phyloP scores from a whole-genome alignment of 2,797 vertebrate species.

The Ptychobarbus kaznakovi region DNA sequence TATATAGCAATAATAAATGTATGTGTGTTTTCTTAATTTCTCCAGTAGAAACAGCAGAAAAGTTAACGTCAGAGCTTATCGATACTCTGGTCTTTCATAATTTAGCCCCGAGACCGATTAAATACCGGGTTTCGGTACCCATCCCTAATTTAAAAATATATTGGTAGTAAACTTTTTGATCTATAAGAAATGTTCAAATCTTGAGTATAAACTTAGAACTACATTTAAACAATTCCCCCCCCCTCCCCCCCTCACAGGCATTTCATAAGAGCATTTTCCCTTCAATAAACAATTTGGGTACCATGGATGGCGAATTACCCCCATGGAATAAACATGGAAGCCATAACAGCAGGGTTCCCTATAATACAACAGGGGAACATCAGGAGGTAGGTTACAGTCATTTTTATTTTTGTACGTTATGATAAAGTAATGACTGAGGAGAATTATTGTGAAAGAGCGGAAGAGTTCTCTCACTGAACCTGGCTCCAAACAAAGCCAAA shows the following conservation, averaged over 20 bases:
- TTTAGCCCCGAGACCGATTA: too few species aligned
- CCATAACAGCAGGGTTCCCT: background rate
- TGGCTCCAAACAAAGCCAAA: constrained; percentile 22
- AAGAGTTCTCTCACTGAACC: background rate
- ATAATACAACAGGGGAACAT: background rate
- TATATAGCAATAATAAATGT: too few species aligned
- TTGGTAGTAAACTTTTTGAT: background rate
- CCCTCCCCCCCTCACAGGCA: background rate
- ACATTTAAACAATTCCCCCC: background rate
- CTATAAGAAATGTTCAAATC: background rate
- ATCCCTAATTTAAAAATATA: background rate
- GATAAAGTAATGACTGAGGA: background rate
- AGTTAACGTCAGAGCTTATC: too few species aligned
- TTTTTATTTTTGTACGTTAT: background rate
- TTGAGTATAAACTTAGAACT: background rate
- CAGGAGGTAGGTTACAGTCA: constrained; percentile 26
- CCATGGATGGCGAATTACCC: constrained; percentile 45
- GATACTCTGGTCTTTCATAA: too few species aligned
- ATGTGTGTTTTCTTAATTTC: too few species aligned
- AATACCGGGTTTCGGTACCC: too few species aligned
- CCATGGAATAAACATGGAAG: constrained; percentile 39
- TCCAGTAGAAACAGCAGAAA: too few species aligned
- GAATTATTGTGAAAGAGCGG: constrained; percentile 5
- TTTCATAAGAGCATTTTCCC: background rate
- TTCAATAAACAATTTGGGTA: background rate